Conservation (phyloP, 2,113 vertebrate species). For the Carollia perspicillata region DNA sequence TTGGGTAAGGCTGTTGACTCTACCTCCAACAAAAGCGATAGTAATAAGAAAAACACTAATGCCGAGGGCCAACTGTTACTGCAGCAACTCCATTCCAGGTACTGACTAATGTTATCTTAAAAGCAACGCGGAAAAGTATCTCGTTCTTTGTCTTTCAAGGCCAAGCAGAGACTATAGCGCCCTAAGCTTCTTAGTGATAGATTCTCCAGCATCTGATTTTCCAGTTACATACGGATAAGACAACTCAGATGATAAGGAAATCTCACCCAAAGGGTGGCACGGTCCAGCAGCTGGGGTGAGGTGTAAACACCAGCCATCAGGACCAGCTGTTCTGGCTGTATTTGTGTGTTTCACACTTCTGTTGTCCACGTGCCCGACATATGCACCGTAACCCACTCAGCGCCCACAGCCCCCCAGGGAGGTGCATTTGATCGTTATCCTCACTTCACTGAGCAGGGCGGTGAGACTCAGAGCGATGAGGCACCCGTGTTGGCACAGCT, state of each 20-base stretch:
- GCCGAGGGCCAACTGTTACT: not conserved
- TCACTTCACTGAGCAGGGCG: not conserved
- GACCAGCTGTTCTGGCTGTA: not conserved
- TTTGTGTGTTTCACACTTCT: not conserved
- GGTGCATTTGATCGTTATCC: not conserved
- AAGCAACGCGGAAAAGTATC: not conserved
- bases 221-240: not conserved
- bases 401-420: not conserved
- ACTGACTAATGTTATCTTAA: not conserved
- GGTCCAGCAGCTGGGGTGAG: not conserved
- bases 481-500: not conserved
- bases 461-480: not conserved
- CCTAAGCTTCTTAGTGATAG: not conserved
- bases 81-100: not conserved
- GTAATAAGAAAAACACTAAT: not conserved
- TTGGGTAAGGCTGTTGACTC: not conserved
- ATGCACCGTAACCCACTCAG: not conserved
- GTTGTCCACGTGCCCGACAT: not conserved
- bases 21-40: not conserved
- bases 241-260: not conserved
- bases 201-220: not conserved
- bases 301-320: not conserved
- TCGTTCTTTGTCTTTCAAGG: not conserved
- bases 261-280: not conserved
- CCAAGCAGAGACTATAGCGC: not conserved